Conservation (phyloP, 2,113 vertebrate genomes). For the Seriola quinqueradiata region DNA sequence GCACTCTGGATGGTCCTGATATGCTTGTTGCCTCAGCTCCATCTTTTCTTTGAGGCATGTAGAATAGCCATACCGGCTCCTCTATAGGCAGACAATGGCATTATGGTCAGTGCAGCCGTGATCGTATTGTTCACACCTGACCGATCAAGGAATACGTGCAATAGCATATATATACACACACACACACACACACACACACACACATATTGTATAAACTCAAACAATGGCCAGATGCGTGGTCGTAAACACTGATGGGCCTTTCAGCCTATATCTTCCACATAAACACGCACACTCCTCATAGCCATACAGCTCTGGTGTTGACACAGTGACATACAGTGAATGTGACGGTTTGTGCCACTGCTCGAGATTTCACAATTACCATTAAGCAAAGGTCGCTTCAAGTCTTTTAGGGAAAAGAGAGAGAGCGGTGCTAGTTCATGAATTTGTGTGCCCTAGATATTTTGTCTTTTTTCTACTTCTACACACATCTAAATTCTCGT, state of each 20-base stretch:
- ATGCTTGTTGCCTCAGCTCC: constrained; percentile 71
- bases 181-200: constrained; percentile 10
- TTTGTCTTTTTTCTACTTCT: background rate
- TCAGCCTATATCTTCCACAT: background rate
- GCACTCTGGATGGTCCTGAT: constrained; percentile 75
- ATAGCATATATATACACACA: background rate
- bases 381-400: constrained; percentile 8
- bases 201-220: background rate
- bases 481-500: constrained; percentile 8
- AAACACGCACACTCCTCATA: background rate
- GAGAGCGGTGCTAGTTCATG: background rate
- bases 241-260: constrained; percentile 4
- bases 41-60: constrained; percentile 48
- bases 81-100: constrained; percentile 53
- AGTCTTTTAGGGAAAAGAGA: background rate
- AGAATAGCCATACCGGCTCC: constrained; percentile 45
- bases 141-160: constrained; percentile 22
- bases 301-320: background rate
- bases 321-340: constrained; percentile 20
- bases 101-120: constrained; percentile 57
- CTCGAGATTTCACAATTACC: constrained; percentile 29
- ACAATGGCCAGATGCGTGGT: background rate
- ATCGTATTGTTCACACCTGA: constrained; percentile 74
- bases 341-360: constrained; percentile 18
- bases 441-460: background rate